Base-by-base conservation (phyloP, 2,888 invertebrate species). In the Griposia aprilina region DNA sequence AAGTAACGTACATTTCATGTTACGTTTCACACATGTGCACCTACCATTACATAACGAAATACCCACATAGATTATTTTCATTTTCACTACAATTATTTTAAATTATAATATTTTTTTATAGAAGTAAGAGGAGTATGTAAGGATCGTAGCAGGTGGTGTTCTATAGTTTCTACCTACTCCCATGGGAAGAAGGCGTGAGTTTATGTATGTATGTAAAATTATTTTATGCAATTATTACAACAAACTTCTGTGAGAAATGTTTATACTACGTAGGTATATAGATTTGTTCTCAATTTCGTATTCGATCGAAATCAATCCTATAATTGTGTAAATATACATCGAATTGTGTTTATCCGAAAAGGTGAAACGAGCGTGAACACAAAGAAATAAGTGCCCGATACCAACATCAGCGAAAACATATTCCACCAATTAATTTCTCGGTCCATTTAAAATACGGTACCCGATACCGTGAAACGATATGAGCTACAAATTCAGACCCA, bases 401-500 rank as follows among this genome's bases (percentile, higher is more conserved):
- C 26, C 65, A 84, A 73, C 68, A 87, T 88, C 81, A 87, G 76
- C 71, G 72, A 78, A 87, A 87, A 82, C 83, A 74, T 76, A 77
- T 76, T 75, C 72, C 55, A 67, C 63, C 80, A 82, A 88, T 88
- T 84, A 88, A 87, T 85, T 85, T 87, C 82, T 73, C 78, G 80
- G 60, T 83, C 81, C 86, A 84, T 89, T 84, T 83, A 83, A 76
- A 89, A 89, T 78, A 81, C 82, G 78, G 78, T 70, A 76, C 82
- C 87, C 87, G 85, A 88, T 90, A 86, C 90, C 90, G 91, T 92
- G 92, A 90, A 93, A 93, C 91, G 93, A 93, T 94, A 94, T 92
- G 93, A 94, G 94, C 93, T 93, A 94, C 94, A 95, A 95, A 95
- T 95, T 93, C 92, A 86, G 90, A 94, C 94, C 94, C 94, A 87